Conservation (phyloP, 2,113 vertebrate genomes). For the Atherinomorus stipes region DNA sequence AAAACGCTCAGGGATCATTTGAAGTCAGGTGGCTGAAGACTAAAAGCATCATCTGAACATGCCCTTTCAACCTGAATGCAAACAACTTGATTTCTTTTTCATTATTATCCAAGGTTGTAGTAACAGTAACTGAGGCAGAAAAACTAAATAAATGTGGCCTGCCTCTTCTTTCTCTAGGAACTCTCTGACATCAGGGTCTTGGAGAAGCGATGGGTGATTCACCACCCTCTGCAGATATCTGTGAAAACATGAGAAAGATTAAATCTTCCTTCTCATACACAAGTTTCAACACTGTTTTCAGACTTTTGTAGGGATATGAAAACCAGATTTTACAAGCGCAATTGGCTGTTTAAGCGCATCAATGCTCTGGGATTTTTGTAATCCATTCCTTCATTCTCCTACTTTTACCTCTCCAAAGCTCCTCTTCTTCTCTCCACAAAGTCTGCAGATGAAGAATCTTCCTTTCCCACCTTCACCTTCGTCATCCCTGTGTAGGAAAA, state of each 20-base stretch:
- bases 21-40: too few relatives aligned
- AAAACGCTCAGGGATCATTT: too few relatives aligned
- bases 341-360: too few relatives aligned
- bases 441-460: conserved; percentile 95
- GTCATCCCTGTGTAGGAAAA: conserved; percentile 91
- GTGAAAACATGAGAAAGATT: background rate
- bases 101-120: background rate
- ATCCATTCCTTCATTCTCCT: too few relatives aligned
- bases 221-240: conserved; percentile 95
- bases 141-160: conserved; percentile 17
- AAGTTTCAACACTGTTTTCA: too few relatives aligned
- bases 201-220: conserved; percentile 92
- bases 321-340: background rate
- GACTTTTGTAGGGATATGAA: background rate
- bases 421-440: conserved; percentile 96
- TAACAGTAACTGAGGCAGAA: background rate
- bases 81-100: too few relatives aligned
- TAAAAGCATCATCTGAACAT: too few relatives aligned
- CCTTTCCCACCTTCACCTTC: conserved; percentile 98
- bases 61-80: too few relatives aligned
- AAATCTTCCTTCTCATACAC: background rate
- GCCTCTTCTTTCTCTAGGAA: conserved; percentile 98
- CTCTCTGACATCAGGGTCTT: conserved; percentile 95
- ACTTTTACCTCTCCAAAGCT: conserved; percentile 91
- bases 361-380: too few relatives aligned